A percentile compares a stretch with the other conserved stretches of the same genome.
Conservation (phyloP, 2,113 vertebrate genomes). For the Puntigrus tetrazona region DNA sequence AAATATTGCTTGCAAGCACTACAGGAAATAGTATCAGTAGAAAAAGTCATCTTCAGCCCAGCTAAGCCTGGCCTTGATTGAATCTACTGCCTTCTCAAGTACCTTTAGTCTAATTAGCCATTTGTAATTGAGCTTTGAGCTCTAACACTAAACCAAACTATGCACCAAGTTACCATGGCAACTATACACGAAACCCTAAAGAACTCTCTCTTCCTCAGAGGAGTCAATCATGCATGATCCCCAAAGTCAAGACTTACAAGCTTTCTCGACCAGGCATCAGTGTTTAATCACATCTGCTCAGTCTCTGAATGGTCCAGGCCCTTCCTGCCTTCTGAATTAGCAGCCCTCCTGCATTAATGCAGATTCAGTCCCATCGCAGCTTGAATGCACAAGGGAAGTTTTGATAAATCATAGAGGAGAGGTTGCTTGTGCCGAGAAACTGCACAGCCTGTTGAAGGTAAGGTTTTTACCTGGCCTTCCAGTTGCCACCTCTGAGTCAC, state of each 20-base stretch:
- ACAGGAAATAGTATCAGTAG: slow-evolving; percentile 62
- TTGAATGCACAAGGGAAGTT: neutral
- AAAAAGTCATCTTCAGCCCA: slow-evolving; percentile 60
- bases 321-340: slow-evolving; percentile 2
- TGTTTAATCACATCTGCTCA: slow-evolving; percentile 43
- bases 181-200: slow-evolving; percentile 61
- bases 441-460: neutral
- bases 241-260: slow-evolving; percentile 39
- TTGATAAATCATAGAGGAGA: neutral
- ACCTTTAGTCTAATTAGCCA: slow-evolving; percentile 75
- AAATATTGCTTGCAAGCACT: slow-evolving; percentile 70
- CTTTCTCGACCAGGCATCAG: slow-evolving; percentile 4
- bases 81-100: slow-evolving; percentile 66
- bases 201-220: slow-evolving; percentile 12
- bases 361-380: neutral
- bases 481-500: slow-evolving; percentile 57
- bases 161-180: slow-evolving; percentile 69
- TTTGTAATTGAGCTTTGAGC: slow-evolving; percentile 71
- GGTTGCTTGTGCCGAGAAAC: neutral
- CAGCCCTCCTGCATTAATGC: slow-evolving; percentile 4
- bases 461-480: slow-evolving; percentile 12
- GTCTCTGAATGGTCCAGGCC: neutral
- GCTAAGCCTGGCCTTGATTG: slow-evolving; percentile 72
- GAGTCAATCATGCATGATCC: slow-evolving; percentile 56
- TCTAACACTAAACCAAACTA: slow-evolving; percentile 54